Percentiles rank a stretch among this genome's conserved stretches.
These are phyloP conservation scores for Oligia fasciuncula DNA, from an alignment of 2,888 invertebrate species.

Conservation along the genomic window DNA sequence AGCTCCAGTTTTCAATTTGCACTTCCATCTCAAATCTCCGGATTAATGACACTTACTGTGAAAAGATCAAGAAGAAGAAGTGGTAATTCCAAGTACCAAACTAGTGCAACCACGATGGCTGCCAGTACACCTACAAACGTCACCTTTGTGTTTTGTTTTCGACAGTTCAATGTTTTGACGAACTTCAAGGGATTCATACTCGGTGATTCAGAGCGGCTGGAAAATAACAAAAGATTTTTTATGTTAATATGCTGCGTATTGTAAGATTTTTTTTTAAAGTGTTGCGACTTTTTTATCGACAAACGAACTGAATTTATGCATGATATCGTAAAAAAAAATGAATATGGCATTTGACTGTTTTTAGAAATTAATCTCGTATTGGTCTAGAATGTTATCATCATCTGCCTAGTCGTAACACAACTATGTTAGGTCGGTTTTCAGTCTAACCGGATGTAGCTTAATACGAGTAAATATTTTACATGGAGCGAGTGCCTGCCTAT, in stretches of 20 bases:
- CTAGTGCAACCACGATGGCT: background rate
- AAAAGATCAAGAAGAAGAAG: background rate
- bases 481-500: background rate
- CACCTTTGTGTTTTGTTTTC: background rate
- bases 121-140: background rate
- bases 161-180: slow-evolving; percentile 6
- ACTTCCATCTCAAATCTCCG: background rate
- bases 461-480: background rate
- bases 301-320: too few species aligned
- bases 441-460: background rate
- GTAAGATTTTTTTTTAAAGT: background rate
- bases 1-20: background rate
- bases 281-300: background rate
- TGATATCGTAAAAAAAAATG: background rate
- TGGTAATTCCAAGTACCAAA: slow-evolving; percentile 17
- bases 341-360: background rate
- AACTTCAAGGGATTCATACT: slow-evolving; percentile 5
- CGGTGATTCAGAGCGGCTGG: slow-evolving; percentile 22
- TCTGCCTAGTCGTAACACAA: background rate
- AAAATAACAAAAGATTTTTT: background rate
- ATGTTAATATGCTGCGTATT: background rate
- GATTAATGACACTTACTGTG: slow-evolving; percentile 24
- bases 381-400: background rate
- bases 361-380: background rate
- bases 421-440: background rate